Base-by-base conservation (phyloP, 2,113 vertebrate species). In the Taurulus bubalis region DNA sequence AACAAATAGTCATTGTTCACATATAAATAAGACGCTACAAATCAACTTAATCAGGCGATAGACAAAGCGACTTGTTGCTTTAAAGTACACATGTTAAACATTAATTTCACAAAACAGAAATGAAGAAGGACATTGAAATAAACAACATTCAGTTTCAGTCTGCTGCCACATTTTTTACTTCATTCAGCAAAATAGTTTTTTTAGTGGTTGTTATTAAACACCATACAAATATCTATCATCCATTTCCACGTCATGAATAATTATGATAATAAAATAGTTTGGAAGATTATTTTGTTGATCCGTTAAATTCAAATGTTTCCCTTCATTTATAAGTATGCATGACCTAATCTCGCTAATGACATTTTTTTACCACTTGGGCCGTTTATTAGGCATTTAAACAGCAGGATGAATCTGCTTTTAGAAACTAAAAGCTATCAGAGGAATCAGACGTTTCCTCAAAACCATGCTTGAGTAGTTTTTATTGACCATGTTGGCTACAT, bases 391-490 rank as follows among this genome's bases (percentile, higher is more conserved):
- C 30, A 0, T 51, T 53, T 34, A 62, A 83, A 78, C 53, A 32
- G n/a, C 74, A 34, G 53, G 15, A 72, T 55, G 0, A 74, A 74
- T 74, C 53, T 55, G 62, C 42, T 55, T 42, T 42, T 40, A 49
- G 59, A 36, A 24, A 18, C 24, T 40, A 1, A 18, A 62, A n/a
- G 18, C 60, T 26, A 28, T 65, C 16, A 26, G 40, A 67, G 2
- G 30, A 51, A 32, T 80, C 62, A 58, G 71, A 3, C 26, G 1
- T 15, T 9, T 66, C 34, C 24, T n/a, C 34, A 38, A 68, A 34
- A 38, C 32, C 30, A 26, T 0, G 14, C 30, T 18, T 58, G 30
- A 1, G 24, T 28, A 22, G 5, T 6, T 79, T 69, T 59, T 59
- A 84, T 58, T 15, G 82, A 59, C 42, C 2, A 0, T 36, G 20